Evolutionary conservation across 1,140 invertebrate species (phyloP).

Genomic region (Wiebesia pumilae): DNA sequence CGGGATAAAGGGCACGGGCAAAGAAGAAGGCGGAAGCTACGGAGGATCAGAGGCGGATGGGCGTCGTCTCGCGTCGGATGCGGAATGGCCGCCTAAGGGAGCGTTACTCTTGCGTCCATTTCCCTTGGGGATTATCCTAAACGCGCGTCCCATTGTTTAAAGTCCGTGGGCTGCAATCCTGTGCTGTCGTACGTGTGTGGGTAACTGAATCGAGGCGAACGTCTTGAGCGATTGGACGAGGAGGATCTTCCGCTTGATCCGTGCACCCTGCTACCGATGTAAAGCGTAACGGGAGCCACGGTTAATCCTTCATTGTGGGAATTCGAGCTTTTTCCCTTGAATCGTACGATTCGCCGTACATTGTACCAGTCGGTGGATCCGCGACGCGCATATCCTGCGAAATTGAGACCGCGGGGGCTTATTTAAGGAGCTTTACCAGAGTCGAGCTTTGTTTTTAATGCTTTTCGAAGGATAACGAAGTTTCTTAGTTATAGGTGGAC

Average conservation of each 20-base stretch:
- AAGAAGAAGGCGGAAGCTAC: background rate
- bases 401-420: slow-evolving; percentile 22
- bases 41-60: slow-evolving; percentile 17
- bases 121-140: slow-evolving; percentile 67
- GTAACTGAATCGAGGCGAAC: background rate
- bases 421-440: background rate
- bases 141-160: slow-evolving; percentile 68
- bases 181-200: slow-evolving; percentile 52
- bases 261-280: background rate
- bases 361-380: background rate
- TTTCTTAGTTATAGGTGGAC: background rate
- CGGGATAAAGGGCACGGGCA: background rate
- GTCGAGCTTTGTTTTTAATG: background rate
- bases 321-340: slow-evolving; percentile 28
- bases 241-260: background rate
- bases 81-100: slow-evolving; percentile 22
- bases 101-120: background rate
- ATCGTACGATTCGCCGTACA: background rate
- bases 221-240: slow-evolving; percentile 64
- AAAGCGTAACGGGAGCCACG: background rate
- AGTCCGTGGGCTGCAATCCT: slow-evolving; percentile 59
- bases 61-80: background rate
- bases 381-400: slow-evolving; percentile 1
- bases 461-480: background rate
- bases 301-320: slow-evolving; percentile 37